Evolutionary conservation across 2,113 vertebrate genomes (phyloP), one percentile per base, ranked within the genome.

Genomic region (Psittacus erithacus): DNA sequence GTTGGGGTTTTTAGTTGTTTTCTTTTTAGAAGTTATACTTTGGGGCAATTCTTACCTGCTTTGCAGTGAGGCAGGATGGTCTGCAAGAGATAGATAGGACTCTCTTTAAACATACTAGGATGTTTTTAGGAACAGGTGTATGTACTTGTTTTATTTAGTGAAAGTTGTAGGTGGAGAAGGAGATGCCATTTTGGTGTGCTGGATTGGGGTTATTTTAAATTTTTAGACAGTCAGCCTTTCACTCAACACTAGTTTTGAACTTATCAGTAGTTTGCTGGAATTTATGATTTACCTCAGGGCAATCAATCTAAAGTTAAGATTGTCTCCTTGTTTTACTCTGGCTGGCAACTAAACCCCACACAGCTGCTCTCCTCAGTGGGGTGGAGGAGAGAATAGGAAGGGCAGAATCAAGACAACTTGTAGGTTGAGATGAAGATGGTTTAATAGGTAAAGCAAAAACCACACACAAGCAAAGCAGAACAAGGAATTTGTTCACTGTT

Each of bases 281-380:
- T 27, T 10, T 41, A 0, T 50, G 23, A 8, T 41, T 31, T 70
- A 23, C 10, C 41, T 90, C 1, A 0, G 16, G 78, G 13, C 18
- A 74, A 65, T 53, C 20, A 17, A 4, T 52, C 25, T 10, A 31
- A 79, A 67, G 9, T 60, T 60, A 73, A 31, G 33, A 29, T 33
- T 62, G 25, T 62, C 18, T 46, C 0, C 1, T 67, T 35, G 20
- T 53, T 46, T 62, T 62, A 75, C 28, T 8, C 53, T 17, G 38
- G 25, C 31, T 1, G 1, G 27, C 38, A 69, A 5, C 22, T 27
- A 35, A 60, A 14, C 4, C 5, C 10, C 33, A 50, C 0, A 0
- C 8, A 52, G 24, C n/a, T 0, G 0, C 38, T 82, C 4, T 41
- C 5, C 19, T 23, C 43, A 1, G 17, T 18, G 35, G 49, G 17